These are phyloP conservation scores for Drosophila albomicans DNA, from an alignment of 1,140 invertebrate species.

Conservation along the genomic window DNA sequence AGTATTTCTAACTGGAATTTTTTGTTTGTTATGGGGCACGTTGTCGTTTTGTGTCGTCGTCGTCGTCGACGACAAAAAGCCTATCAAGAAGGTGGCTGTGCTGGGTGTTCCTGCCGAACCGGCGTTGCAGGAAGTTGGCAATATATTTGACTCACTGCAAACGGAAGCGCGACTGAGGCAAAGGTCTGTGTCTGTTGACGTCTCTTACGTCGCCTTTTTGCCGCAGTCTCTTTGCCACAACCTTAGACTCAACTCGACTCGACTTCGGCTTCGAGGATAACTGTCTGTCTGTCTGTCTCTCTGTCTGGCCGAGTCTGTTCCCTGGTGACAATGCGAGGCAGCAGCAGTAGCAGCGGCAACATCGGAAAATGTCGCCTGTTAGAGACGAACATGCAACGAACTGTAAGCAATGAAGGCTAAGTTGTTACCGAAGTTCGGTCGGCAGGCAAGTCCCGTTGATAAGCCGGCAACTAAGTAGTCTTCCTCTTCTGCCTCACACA, in stretches of 20 bases:
- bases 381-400: slow-evolving; percentile 64
- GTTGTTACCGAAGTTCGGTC: slow-evolving; percentile 72
- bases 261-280: neutral
- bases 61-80: slow-evolving; percentile 26
- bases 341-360: slow-evolving; percentile 13
- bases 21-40: slow-evolving; percentile 6
- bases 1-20: slow-evolving; percentile 8
- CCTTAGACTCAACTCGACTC: neutral
- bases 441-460: slow-evolving; percentile 36
- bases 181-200: slow-evolving; percentile 14
- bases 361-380: slow-evolving; percentile 34
- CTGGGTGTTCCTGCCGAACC: slow-evolving; percentile 51
- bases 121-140: slow-evolving; percentile 76
- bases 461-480: slow-evolving; percentile 48
- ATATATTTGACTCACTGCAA: slow-evolving; percentile 81
- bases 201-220: too few relatives aligned
- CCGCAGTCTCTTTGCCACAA: slow-evolving; percentile 1
- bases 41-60: slow-evolving; percentile 27
- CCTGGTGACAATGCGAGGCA: slow-evolving; percentile 42
- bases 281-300: slow-evolving; percentile 9
- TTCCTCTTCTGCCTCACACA: neutral
- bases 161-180: slow-evolving; percentile 74
- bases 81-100: slow-evolving; percentile 47
- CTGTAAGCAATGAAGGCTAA: slow-evolving; percentile 81
- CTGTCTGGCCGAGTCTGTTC: slow-evolving; percentile 8